phyloP scores from a whole-genome alignment of 92 coral and sea anemone species.

The Porites lobata region DNA sequence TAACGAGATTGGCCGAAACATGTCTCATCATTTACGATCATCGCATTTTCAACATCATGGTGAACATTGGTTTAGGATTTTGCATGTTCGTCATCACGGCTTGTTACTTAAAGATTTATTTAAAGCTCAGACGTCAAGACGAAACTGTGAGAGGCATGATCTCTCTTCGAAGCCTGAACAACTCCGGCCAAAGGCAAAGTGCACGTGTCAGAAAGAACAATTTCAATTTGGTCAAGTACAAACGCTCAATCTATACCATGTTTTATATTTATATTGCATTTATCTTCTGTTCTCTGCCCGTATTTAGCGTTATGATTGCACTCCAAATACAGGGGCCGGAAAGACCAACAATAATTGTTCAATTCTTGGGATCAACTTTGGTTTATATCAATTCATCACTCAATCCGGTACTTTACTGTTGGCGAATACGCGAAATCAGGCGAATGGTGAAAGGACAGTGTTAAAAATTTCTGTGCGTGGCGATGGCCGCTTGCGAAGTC shows the following conservation, averaged over 20 bases:
- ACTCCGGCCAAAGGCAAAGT: background rate
- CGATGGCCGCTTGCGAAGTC: too few relatives aligned
- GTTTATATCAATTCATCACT: background rate
- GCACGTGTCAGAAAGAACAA: background rate
- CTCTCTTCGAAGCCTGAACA: background rate
- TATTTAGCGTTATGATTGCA: conserved; percentile 1
- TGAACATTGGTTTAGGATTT: background rate
- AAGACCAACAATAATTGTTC: background rate
- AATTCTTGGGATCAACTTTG: conserved; percentile 7
- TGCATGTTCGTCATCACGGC: conserved; percentile 4
- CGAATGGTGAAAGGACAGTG: background rate
- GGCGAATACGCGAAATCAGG: background rate
- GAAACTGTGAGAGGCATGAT: background rate
- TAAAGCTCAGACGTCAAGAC: background rate
- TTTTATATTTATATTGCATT: conserved; percentile 12
- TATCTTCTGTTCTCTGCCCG: conserved; percentile 6
- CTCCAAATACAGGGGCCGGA: background rate
- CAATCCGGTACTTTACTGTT: conserved; percentile 6
- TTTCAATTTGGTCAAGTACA: background rate
- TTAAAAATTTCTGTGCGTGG: background rate
- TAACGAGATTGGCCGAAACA: background rate
- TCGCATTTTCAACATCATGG: background rate
- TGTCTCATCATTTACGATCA: background rate
- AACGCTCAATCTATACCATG: conserved; percentile 2
- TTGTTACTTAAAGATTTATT: conserved; percentile 17